Percentiles rank a stretch among this genome's conserved stretches.
Conservation (phyloP, 1,140 invertebrate species). For the Oppia nitens region DNA sequence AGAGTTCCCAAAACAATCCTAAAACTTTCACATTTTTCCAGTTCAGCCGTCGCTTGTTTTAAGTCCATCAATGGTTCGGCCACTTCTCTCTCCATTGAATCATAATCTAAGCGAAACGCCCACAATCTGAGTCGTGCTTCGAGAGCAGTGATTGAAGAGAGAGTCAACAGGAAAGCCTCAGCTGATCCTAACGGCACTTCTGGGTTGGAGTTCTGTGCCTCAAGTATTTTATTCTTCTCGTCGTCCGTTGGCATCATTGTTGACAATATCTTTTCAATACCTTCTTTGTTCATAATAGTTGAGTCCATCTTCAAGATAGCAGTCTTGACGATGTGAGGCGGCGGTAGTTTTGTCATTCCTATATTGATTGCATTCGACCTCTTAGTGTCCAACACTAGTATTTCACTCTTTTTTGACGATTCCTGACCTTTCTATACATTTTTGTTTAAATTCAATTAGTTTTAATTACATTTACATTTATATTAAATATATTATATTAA, state of each 20-base stretch:
- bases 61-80: slow-evolving; percentile 95
- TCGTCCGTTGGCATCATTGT: slow-evolving; percentile 91
- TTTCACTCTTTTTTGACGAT: slow-evolving; percentile 80
- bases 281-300: slow-evolving; percentile 92
- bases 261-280: slow-evolving; percentile 71
- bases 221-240: slow-evolving; percentile 86
- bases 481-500: no score
- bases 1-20: slow-evolving; percentile 80
- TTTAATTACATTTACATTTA: neutral
- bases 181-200: slow-evolving; percentile 90
- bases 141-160: slow-evolving; percentile 88
- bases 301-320: slow-evolving; percentile 99
- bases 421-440: slow-evolving; percentile 43
- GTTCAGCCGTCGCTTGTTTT: slow-evolving; percentile 81
- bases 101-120: slow-evolving; percentile 97
- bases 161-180: slow-evolving; percentile 89
- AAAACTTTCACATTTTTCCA: slow-evolving; percentile 83
- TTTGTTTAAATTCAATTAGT: neutral
- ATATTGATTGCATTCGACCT: slow-evolving; percentile 98
- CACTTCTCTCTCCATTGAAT: slow-evolving; percentile 90
- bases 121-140: slow-evolving; percentile 74
- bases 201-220: slow-evolving; percentile 80
- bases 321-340: slow-evolving; percentile 81
- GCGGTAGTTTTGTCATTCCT: slow-evolving; percentile 96
- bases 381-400: slow-evolving; percentile 91